phyloP scores from a whole-genome alignment of 1,140 invertebrate genomes.

The Caenorhabditis remanei region DNA sequence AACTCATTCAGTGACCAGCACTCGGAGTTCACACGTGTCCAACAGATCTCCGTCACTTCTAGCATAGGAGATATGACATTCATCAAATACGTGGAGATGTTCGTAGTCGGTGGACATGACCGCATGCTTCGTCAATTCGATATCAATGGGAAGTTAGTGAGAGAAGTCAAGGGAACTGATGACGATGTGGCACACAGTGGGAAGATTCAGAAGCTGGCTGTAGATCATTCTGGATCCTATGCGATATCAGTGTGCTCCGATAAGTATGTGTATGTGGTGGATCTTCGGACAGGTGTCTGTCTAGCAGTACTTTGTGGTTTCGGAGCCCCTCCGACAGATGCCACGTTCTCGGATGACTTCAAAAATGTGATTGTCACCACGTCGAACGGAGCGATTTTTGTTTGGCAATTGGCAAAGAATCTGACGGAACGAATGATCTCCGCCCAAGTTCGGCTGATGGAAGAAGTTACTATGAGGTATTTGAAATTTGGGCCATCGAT shows the following conservation, averaged over 20 bases:
- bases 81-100: conserved; percentile 30
- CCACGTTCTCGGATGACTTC: conserved; percentile 40
- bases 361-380: conserved; percentile 28
- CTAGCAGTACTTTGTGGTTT: conserved; percentile 29
- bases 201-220: conserved; percentile 6
- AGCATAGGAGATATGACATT: conserved; percentile 38
- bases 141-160: conserved; percentile 23
- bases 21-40: conserved; percentile 18
- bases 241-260: conserved; percentile 29
- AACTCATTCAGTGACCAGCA: conserved; percentile 42
- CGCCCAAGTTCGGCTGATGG: conserved; percentile 43
- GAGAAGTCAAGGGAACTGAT: conserved; percentile 44
- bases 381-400: conserved; percentile 35
- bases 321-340: conserved; percentile 33
- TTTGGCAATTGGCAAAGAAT: conserved; percentile 53
- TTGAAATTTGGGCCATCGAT: conserved; percentile 2
- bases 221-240: conserved; percentile 46
- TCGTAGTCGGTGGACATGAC: conserved; percentile 23
- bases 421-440: conserved; percentile 48
- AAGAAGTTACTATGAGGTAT: conserved; percentile 52
- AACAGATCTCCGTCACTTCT: background rate
- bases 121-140: conserved; percentile 37
- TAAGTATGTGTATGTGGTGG: conserved; percentile 32
- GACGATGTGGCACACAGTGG: conserved; percentile 49
- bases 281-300: background rate